Evolutionary conservation across 2,888 invertebrate species (phyloP).

Genomic region (Drosophila antonietae): DNA sequence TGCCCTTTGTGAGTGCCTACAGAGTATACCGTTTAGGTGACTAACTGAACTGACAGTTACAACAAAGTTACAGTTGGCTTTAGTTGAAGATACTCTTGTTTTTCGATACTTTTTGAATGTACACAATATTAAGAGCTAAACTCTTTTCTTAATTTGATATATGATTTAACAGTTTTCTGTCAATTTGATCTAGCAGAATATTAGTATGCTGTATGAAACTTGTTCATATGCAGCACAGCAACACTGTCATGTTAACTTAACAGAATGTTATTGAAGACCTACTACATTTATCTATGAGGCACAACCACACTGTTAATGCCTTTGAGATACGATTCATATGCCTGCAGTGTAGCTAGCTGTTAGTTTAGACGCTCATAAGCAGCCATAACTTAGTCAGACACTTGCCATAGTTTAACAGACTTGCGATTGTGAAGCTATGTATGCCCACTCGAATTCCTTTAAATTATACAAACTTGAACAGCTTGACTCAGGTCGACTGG

Average conservation of each 20-base stretch:
- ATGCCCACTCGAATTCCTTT: slow-evolving; percentile 6
- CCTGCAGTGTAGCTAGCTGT: neutral
- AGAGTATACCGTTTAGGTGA: slow-evolving; percentile 1
- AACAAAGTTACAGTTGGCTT: neutral
- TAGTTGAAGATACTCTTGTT: neutral
- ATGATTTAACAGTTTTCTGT: neutral
- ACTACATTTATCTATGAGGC: neutral
- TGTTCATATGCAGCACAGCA: neutral
- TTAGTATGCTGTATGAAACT: neutral
- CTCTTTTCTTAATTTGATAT: no score
- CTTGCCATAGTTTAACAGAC: neutral
- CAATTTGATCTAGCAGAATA: neutral
- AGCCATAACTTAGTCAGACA: neutral
- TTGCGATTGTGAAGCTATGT: neutral
- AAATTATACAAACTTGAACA: slow-evolving; percentile 11
- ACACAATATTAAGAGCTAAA: no score
- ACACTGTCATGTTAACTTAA: neutral
- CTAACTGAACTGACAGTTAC: neutral
- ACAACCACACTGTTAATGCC: neutral
- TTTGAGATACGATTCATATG: neutral
- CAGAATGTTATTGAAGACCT: neutral
- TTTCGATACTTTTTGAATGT: neutral
- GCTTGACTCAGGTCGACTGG: neutral
- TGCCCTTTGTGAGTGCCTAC: slow-evolving; percentile 5
- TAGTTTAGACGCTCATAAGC: neutral